Evolutionary conservation across 2,888 invertebrate genomes (phyloP).

Genomic region (Heliconius cydno): DNA sequence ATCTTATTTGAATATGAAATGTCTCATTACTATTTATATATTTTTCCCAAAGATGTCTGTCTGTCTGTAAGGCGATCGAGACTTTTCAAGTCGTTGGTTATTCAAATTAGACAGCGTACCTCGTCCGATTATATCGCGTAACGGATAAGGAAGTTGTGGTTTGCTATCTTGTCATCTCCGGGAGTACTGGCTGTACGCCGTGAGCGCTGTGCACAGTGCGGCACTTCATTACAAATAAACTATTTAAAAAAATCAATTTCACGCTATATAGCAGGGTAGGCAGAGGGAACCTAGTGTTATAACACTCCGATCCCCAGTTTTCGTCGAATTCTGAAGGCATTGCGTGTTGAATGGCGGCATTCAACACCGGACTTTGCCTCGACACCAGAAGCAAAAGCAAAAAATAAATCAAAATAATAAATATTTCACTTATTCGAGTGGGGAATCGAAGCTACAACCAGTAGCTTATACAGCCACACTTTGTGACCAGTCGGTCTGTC

Average conservation of each 20-base stretch:
- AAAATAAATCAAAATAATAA: no score
- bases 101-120: conserved; percentile 75
- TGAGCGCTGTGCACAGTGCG: conserved; percentile 38
- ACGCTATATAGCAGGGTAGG: no score
- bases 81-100: conserved; percentile 61
- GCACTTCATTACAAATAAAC: conserved; percentile 41
- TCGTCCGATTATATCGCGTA: conserved; percentile 71
- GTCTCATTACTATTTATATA: conserved; percentile 38
- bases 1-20: conserved; percentile 36
- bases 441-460: no score
- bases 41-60: conserved; percentile 61
- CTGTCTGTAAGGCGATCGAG: conserved; percentile 55
- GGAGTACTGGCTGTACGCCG: conserved; percentile 55
- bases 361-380: no score
- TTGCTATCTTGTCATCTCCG: conserved; percentile 69
- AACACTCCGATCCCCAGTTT: no score
- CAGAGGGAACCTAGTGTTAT: no score
- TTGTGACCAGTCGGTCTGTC: no score
- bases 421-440: no score
- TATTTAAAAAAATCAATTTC: background rate
- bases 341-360: no score
- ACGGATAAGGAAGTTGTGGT: conserved; percentile 75
- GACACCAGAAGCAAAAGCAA: no score
- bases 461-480: no score
- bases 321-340: no score